Evolutionary conservation across 2,888 invertebrate genomes (phyloP), one percentile per base, ranked within the genome.

Genomic region (Lycia hirtaria): DNA sequence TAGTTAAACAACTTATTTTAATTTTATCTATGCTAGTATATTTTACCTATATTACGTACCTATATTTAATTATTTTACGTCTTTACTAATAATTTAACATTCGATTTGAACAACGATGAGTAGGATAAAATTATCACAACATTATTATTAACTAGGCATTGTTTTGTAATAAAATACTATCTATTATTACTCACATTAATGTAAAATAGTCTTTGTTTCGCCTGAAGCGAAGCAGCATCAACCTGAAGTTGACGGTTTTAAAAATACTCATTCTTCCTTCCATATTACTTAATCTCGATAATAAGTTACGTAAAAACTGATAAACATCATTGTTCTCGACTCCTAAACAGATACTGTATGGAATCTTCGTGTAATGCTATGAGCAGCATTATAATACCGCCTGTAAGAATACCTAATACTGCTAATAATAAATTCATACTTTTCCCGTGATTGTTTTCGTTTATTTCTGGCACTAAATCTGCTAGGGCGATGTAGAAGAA

Each of bases 401-500:
- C 96, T 1, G 93, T 72, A 17, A 94, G 76, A 65, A 96, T 94
- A 10, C 96, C 96, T 6, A 93, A 65, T 17, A 94, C 84, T 69
- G 96, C 95, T 50, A 96, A 85, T 12, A 94, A 62, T 61, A 95
- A 89, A 62, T 93, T 91, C 47, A 93, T 80, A 53, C 92, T 83
- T 71, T 93, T 93, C 1, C 90, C 88, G 66, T 92, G 85, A 71
- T 92, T 88, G 72, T 92, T 92, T 62, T 86, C 85, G 73, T 93
- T 93, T 78, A 94, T 89, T 82, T 94, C 94, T 4, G 94, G 94
- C 53, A 96, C 95, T 89, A 97, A 92, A 85, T 96, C 96, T 0
- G 96, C 96, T 50, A 97, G 91, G 3, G 96, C 96, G 60, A 97
- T 96, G 76, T 96, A 97, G 12, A 97, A 90, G 80, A 97, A 97